Conservation (phyloP, 92 coral and sea anemone genomes). For the Scolanthus callimorphus region DNA sequence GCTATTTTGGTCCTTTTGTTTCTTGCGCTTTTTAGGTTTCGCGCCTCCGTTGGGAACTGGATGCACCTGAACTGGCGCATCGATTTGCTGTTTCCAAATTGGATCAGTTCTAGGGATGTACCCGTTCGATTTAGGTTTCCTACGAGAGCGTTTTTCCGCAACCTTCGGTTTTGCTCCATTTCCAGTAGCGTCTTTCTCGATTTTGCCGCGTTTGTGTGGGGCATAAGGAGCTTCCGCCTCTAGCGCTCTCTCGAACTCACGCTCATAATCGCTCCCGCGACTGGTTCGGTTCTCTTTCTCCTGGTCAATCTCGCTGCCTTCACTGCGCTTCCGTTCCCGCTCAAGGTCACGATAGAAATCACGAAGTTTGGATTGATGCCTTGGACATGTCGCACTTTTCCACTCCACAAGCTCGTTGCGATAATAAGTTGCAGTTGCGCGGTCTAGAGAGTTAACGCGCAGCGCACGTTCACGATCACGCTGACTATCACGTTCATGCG, state of each 20-base stretch:
- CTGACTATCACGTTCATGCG: not conserved
- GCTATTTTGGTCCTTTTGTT: not conserved
- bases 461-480: slow-evolving; percentile 3
- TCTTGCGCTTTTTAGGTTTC: not conserved
- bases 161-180: slow-evolving; percentile 2
- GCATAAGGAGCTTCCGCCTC: slow-evolving; percentile 6
- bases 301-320: not conserved
- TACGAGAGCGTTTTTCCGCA: not conserved
- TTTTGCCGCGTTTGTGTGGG: not conserved
- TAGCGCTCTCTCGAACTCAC: slow-evolving; percentile 18
- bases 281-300: not conserved
- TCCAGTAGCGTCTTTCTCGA: slow-evolving; percentile 1
- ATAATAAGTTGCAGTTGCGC: no score
- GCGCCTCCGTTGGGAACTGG: not conserved
- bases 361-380: not conserved
- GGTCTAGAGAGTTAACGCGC: not conserved
- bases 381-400: not conserved
- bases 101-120: slow-evolving; percentile 15
- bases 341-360: slow-evolving; percentile 35
- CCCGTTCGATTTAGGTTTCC: slow-evolving; percentile 4
- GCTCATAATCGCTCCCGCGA: slow-evolving; percentile 19
- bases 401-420: no score
- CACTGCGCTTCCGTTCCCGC: not conserved
- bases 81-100: not conserved
- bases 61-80: not conserved